phyloP scores from a whole-genome alignment of 1,140 invertebrate species.

The Heliconius melpomene region DNA sequence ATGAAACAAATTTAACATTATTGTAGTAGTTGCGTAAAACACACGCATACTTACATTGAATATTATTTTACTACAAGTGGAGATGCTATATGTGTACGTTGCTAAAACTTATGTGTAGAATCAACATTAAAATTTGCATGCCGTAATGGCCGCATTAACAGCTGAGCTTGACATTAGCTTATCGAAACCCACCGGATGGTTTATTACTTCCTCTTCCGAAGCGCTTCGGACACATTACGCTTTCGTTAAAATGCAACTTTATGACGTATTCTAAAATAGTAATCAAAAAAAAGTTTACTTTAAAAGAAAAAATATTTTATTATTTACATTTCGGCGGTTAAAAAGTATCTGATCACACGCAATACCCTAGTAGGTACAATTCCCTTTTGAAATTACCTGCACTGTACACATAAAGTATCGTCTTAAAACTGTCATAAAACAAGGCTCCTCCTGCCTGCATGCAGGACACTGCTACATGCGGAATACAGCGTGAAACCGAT shows the following conservation, averaged over 20 bases:
- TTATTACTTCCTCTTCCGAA: slow-evolving; percentile 52
- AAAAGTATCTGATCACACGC: background rate
- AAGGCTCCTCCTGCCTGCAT: no score
- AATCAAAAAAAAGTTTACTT: background rate
- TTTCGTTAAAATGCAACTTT: slow-evolving; percentile 35
- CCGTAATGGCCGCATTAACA: slow-evolving; percentile 49
- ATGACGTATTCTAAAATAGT: slow-evolving; percentile 13
- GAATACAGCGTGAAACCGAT: no score
- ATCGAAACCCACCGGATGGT: slow-evolving; percentile 50
- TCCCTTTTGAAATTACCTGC: no score
- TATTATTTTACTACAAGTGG: background rate
- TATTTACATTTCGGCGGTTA: no score
- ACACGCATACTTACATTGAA: background rate
- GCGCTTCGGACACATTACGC: slow-evolving; percentile 37
- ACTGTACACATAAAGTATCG: no score
- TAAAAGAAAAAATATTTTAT: no score
- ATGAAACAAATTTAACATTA: background rate
- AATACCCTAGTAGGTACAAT: no score
- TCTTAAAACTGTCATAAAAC: no score
- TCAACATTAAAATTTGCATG: slow-evolving; percentile 50
- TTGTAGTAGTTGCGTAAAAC: background rate
- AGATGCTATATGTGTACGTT: background rate
- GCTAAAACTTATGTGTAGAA: slow-evolving; percentile 24
- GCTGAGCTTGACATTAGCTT: slow-evolving; percentile 52
- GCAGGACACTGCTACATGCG: no score